These are phyloP conservation scores for Acanthaster planci DNA, from an alignment of 35 echinoderm and acorn worm species.

Conservation along the genomic window DNA sequence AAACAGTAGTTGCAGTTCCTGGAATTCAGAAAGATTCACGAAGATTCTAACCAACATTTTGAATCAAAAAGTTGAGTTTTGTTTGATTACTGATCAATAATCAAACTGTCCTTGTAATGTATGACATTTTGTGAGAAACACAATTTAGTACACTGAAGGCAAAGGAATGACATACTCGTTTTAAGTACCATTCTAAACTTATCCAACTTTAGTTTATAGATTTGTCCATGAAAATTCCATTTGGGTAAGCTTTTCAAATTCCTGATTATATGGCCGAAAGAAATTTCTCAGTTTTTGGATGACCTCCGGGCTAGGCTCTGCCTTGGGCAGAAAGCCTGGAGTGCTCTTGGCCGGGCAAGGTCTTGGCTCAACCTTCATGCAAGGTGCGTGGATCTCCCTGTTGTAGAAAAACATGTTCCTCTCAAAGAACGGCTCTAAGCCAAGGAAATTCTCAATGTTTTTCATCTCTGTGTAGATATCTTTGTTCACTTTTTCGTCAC, in stretches of 20 bases:
- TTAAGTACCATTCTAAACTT: too few species aligned
- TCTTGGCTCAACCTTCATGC: constrained; percentile 35
- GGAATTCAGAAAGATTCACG: too few species aligned
- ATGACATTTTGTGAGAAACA: too few species aligned
- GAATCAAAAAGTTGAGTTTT: too few species aligned
- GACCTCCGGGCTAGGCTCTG: constrained; percentile 47
- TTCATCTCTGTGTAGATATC: constrained; percentile 65
- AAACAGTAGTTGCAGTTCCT: too few species aligned
- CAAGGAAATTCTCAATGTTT: constrained; percentile 66
- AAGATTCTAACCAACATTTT: too few species aligned
- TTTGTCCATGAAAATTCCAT: constrained; percentile 60
- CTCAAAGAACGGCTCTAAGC: constrained; percentile 61
- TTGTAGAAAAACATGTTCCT: constrained; percentile 81
- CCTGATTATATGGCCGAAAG: constrained; percentile 62
- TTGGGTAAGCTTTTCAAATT: constrained; percentile 61
- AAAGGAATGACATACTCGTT: too few species aligned
- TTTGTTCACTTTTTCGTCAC: constrained; percentile 53
- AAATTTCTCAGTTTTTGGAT: constrained; percentile 60
- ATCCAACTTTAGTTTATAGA: not conserved
- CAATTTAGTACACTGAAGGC: too few species aligned
- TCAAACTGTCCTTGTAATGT: too few species aligned
- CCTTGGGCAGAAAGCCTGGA: constrained; percentile 82
- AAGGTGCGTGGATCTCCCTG: constrained; percentile 50
- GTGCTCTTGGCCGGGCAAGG: constrained; percentile 88
- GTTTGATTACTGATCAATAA: too few species aligned